Evolutionary conservation across 2,888 invertebrate species (phyloP).

Genomic region (Archaeoteleia sp.): DNA sequence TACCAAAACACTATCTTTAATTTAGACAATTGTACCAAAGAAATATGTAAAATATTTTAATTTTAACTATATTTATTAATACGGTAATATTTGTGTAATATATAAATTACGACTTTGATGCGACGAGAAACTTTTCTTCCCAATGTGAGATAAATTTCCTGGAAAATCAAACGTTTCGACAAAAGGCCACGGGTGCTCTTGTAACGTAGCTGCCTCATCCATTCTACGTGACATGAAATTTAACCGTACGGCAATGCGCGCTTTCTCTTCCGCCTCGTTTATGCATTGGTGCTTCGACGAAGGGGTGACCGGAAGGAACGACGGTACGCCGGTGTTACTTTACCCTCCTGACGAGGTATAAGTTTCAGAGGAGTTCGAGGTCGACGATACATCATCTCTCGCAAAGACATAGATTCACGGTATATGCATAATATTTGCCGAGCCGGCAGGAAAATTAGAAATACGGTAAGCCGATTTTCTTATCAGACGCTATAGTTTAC

Average conservation of each 20-base stretch:
- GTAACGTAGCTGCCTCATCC: slow-evolving; percentile 47
- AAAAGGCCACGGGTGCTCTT: slow-evolving; percentile 42
- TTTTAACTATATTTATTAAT: too few species aligned
- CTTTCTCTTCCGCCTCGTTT: slow-evolving; percentile 49
- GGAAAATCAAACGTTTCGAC: slow-evolving; percentile 50
- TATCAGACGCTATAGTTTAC: slow-evolving; percentile 64
- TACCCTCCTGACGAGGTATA: slow-evolving; percentile 57
- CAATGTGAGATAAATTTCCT: slow-evolving; percentile 45
- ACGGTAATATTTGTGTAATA: slow-evolving; percentile 24
- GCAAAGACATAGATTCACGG: slow-evolving; percentile 68
- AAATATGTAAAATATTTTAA: too few species aligned
- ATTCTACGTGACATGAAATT: slow-evolving; percentile 58
- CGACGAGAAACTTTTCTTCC: slow-evolving; percentile 35
- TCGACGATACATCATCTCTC: slow-evolving; percentile 68
- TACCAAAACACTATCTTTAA: too few species aligned
- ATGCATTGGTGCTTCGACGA: slow-evolving; percentile 52
- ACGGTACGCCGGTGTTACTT: slow-evolving; percentile 33
- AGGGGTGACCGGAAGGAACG: slow-evolving; percentile 45
- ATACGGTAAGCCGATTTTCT: slow-evolving; percentile 73
- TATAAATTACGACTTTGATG: slow-evolving; percentile 31
- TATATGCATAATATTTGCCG: slow-evolving; percentile 73
- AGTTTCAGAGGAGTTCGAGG: slow-evolving; percentile 69
- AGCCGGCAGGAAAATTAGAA: slow-evolving; percentile 72
- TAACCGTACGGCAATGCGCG: slow-evolving; percentile 54
- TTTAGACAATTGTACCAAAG: too few species aligned